These are phyloP conservation scores for Athripsodes cinereus DNA, from an alignment of 2,888 invertebrate genomes.

Conservation along the genomic window DNA sequence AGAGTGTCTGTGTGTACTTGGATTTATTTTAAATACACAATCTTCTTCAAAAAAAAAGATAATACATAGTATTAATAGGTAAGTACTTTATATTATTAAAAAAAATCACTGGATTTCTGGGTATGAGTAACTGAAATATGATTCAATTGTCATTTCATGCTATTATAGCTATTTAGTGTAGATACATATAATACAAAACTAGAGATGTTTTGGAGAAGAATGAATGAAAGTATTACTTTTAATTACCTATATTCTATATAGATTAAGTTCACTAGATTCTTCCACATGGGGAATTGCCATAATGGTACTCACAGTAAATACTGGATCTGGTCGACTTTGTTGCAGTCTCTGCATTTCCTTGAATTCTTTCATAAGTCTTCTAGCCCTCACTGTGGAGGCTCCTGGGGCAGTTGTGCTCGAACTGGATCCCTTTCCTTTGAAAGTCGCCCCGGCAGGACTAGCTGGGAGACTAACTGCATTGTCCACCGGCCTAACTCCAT, in stretches of 20 bases:
- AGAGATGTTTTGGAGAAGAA: background rate
- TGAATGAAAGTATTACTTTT: too few relatives aligned
- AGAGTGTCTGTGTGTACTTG: too few relatives aligned
- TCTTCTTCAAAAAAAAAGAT: too few relatives aligned
- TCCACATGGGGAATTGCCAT: background rate
- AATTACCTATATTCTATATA: too few relatives aligned
- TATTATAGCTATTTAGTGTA: too few relatives aligned
- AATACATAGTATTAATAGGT: too few relatives aligned
- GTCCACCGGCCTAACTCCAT: constrained; percentile 48
- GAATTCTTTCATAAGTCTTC: constrained; percentile 80
- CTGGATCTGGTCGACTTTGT: constrained; percentile 60
- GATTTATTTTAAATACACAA: too few relatives aligned
- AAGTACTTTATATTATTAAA: too few relatives aligned
- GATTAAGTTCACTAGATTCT: background rate
- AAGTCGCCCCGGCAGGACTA: constrained; percentile 45
- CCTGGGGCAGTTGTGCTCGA: constrained; percentile 43
- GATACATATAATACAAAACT: too few relatives aligned
- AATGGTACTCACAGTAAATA: constrained; percentile 56
- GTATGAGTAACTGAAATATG: too few relatives aligned
- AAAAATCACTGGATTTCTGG: too few relatives aligned
- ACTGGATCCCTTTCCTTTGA: constrained; percentile 44
- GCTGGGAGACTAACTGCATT: constrained; percentile 44
- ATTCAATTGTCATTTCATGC: too few relatives aligned
- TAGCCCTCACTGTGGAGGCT: constrained; percentile 55
- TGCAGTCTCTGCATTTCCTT: constrained; percentile 73